Base-by-base conservation (phyloP, 2,888 invertebrate genomes). In the Alcis repandata region DNA sequence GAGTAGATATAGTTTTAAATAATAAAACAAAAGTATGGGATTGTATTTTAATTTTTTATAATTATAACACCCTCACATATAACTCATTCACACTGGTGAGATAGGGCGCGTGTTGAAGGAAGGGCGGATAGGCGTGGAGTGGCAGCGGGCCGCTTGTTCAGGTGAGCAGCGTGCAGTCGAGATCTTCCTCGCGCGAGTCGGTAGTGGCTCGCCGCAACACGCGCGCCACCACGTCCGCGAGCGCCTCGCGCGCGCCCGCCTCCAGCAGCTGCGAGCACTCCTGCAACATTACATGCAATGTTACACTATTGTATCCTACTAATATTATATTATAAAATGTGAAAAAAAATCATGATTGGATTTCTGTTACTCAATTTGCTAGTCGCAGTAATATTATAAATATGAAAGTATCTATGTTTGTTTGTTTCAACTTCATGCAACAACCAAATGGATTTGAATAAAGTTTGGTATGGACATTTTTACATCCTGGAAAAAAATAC, bases 101-200 rank as follows among this genome's bases (percentile, higher is more conserved):
- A 27, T 2, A 27, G 27, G 41, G 7, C 8, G 8, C 7, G 2
- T 20, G 27, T 49, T 49, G 33, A 20, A 36, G 20, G 36, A 36
- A 36, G 8, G 19, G 51, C 8, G 38, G 46, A 22, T 33, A 38
- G 38, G 40, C n/a, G 48, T 32, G 36, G 10, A 7, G 36, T 19
- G 51, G 4, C 17, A 1, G 8, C 19, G 15, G 32, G 19, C 56
- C 53, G 59, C 41, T 48, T 38, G 75, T 70, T 97, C 96, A 98
- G 88, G 96, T 96, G 89, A 98, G 94, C 84, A 98, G 93, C 61
- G 98, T 98, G 85, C 98, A 97, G 88, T 99, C 99, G 70, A 98
- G 95, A 85, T 98, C 98, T 83, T 98, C 98, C 87, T 98, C 97
- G 86, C 97, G 97, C 73, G 97, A 96, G 85, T 97, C 97, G 81